phyloP scores from a whole-genome alignment of 1,140 invertebrate species.

The Eurosta solidaginis region DNA sequence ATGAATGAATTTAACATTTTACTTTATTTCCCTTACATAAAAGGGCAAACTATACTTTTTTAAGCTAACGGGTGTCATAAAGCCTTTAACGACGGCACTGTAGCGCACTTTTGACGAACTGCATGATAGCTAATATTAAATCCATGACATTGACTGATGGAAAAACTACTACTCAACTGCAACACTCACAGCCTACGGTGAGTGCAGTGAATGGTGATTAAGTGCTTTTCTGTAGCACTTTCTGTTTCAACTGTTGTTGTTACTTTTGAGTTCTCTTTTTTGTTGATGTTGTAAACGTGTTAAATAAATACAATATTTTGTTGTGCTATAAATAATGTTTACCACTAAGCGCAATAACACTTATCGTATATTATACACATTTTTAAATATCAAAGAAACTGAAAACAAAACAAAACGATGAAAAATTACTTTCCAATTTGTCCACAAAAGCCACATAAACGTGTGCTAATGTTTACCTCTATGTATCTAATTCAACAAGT shows the following conservation, averaged over 20 bases:
- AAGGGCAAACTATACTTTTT: too few relatives aligned
- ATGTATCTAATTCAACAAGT: neutral
- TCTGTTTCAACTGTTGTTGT: neutral
- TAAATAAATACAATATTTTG: neutral
- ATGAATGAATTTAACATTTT: too few relatives aligned
- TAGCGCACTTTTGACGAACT: neutral
- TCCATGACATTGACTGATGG: slow-evolving; percentile 25
- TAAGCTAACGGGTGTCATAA: too few relatives aligned
- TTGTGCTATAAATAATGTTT: neutral
- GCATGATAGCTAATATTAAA: neutral
- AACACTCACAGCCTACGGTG: neutral
- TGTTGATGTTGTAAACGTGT: neutral
- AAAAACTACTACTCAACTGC: neutral
- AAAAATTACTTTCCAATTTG: slow-evolving; percentile 18
- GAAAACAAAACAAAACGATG: neutral
- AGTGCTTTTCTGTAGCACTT: neutral
- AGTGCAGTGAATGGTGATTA: neutral
- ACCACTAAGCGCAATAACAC: neutral
- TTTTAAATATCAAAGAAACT: neutral
- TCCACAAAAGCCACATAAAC: neutral
- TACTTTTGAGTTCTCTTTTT: neutral
- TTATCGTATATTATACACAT: neutral
- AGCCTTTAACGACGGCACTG: too few relatives aligned
- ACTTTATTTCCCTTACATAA: too few relatives aligned
- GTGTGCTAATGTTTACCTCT: too few relatives aligned